These are phyloP conservation scores for Pachyseris speciosa DNA, from an alignment of 64 coral and sea anemone genomes.

Conservation along the genomic window DNA sequence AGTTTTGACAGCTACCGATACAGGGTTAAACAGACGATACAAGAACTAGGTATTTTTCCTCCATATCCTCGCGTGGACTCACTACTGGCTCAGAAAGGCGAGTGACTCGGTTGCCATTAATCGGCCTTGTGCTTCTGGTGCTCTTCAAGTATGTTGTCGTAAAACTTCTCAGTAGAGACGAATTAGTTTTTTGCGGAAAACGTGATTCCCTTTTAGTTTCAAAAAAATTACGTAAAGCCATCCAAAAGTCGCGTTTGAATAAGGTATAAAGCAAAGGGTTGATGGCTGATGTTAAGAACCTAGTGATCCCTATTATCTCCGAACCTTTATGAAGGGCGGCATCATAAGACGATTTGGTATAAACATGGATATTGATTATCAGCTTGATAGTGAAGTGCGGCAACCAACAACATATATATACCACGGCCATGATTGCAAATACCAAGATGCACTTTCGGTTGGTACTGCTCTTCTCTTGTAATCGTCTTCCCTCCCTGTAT, in stretches of 20 bases:
- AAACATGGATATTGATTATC: neutral
- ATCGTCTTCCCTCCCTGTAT: neutral
- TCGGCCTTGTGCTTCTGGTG: neutral
- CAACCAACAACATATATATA: conserved; percentile 15
- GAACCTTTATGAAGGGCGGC: neutral
- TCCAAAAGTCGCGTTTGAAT: conserved; percentile 48
- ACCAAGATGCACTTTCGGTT: conserved; percentile 33
- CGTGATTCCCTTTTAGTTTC: neutral
- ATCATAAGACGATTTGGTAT: neutral
- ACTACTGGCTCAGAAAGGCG: neutral
- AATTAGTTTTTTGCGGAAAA: no score
- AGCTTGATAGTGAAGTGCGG: conserved; percentile 14
- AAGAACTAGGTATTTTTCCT: neutral
- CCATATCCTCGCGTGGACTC: neutral
- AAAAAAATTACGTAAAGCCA: neutral
- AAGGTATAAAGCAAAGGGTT: conserved; percentile 37
- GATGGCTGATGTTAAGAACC: conserved; percentile 15
- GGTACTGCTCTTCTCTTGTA: neutral
- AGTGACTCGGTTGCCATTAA: neutral
- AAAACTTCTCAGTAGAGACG: no score
- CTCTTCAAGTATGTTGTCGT: neutral
- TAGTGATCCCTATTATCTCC: neutral
- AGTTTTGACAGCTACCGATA: no score
- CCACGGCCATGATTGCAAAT: conserved; percentile 4
- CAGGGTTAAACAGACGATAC: neutral